A percentile compares a stretch with the other conserved stretches of the same genome.
phyloP scores from a whole-genome alignment of 2,888 invertebrate genomes.

The Notodonta dromedarius region DNA sequence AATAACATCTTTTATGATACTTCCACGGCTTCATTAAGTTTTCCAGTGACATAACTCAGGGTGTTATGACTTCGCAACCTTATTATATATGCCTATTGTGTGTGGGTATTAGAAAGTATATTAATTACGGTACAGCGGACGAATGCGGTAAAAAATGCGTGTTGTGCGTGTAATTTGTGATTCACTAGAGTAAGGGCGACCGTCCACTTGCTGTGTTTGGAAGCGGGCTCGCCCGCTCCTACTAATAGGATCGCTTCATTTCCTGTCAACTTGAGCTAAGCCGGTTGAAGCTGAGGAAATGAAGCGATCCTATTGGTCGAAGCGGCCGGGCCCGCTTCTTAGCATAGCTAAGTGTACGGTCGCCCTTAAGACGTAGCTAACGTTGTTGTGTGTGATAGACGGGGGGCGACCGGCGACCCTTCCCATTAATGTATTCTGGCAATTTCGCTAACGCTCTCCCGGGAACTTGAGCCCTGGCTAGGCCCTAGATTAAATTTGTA shows the following conservation, averaged over 20 bases:
- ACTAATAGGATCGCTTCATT: too few relatives aligned
- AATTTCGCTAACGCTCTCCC: conserved; percentile 66
- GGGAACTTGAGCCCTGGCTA: conserved; percentile 55
- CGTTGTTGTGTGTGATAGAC: conserved; percentile 72
- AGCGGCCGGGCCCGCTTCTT: too few relatives aligned
- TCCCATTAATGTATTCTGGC: conserved; percentile 75
- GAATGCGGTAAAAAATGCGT: conserved; percentile 32
- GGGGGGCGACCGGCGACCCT: conserved; percentile 49
- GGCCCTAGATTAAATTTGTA: conserved; percentile 73
- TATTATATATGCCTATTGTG: conserved; percentile 39
- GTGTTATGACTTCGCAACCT: conserved; percentile 46
- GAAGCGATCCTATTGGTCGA: too few relatives aligned
- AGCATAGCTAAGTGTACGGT: too few relatives aligned
- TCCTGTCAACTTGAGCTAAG: too few relatives aligned
- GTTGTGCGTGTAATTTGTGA: conserved; percentile 53
- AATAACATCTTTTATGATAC: conserved; percentile 63
- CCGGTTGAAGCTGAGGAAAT: too few relatives aligned
- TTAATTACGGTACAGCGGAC: conserved; percentile 30
- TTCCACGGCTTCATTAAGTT: conserved; percentile 66
- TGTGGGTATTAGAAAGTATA: conserved; percentile 36
- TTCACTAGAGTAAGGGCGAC: conserved; percentile 45
- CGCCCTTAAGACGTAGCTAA: conserved; percentile 54
- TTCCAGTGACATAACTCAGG: conserved; percentile 53
- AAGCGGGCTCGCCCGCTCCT: too few relatives aligned
- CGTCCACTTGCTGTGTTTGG: too few relatives aligned